These are phyloP conservation scores for Tolypeutes matacus DNA, from an alignment of 2,797 vertebrate species.

Conservation along the genomic window DNA sequence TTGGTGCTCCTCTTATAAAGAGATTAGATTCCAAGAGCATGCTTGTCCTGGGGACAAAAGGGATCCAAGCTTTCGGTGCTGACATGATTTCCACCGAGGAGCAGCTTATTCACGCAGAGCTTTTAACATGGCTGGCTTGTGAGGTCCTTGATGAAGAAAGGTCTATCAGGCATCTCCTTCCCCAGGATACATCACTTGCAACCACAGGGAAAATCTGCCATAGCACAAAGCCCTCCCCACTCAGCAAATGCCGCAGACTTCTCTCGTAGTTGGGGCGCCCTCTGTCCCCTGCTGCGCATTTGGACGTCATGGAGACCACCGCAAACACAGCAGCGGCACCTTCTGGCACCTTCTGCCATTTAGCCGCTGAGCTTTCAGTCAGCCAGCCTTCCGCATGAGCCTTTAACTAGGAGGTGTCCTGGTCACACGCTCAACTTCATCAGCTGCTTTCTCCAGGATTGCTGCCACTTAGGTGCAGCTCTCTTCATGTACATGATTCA, in stretches of 20 bases:
- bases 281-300: background rate
- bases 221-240: background rate
- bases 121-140: background rate
- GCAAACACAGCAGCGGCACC: background rate
- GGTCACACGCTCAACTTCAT: background rate
- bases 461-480: background rate
- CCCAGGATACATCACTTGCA: background rate
- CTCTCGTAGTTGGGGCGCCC: background rate
- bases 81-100: background rate
- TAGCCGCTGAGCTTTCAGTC: background rate
- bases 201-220: background rate
- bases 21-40: background rate
- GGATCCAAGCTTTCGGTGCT: background rate
- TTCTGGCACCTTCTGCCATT: background rate
- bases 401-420: background rate
- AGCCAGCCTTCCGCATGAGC: background rate
- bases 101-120: background rate
- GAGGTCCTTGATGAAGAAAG: background rate
- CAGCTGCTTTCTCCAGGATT: background rate
- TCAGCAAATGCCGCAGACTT: background rate
- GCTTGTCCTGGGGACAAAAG: background rate
- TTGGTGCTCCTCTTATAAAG: background rate
- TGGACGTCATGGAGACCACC: background rate
- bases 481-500: background rate
- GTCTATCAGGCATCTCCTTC: background rate